Conservation (phyloP, 2,888 invertebrate species). For the Agrochola lychnidis region DNA sequence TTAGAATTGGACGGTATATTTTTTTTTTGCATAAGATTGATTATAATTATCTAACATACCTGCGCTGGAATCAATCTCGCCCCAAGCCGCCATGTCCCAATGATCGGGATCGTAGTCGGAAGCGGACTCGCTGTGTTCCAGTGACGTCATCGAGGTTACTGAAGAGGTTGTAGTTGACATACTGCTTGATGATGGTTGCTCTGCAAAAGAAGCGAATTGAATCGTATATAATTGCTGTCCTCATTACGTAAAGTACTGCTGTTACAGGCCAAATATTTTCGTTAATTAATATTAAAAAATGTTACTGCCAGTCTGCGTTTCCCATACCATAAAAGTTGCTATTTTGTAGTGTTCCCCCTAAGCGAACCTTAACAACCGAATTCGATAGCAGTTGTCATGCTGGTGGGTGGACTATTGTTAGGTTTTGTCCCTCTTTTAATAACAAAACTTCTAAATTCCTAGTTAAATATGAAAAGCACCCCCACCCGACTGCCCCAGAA, state of each 20-base stretch:
- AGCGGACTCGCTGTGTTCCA: constrained; percentile 96
- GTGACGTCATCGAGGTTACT: constrained; percentile 96
- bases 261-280: background rate
- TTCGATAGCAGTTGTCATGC: background rate
- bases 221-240: background rate
- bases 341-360: background rate
- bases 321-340: too few relatives aligned
- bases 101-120: constrained; percentile 96
- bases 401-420: background rate
- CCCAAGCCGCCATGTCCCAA: constrained; percentile 97
- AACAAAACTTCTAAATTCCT: background rate
- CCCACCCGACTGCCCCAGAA: too few relatives aligned
- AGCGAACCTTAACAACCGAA: background rate
- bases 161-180: constrained; percentile 97
- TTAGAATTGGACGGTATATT: too few relatives aligned
- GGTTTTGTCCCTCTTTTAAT: background rate
- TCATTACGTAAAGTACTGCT: background rate
- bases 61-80: constrained; percentile 95
- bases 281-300: background rate
- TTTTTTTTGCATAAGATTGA: background rate
- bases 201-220: constrained; percentile 78
- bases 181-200: constrained; percentile 97
- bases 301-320: background rate
- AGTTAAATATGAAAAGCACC: background rate
- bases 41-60: too few relatives aligned